These are phyloP conservation scores for Pelobates fuscus DNA, from an alignment of 2,113 vertebrate genomes.

Conservation along the genomic window DNA sequence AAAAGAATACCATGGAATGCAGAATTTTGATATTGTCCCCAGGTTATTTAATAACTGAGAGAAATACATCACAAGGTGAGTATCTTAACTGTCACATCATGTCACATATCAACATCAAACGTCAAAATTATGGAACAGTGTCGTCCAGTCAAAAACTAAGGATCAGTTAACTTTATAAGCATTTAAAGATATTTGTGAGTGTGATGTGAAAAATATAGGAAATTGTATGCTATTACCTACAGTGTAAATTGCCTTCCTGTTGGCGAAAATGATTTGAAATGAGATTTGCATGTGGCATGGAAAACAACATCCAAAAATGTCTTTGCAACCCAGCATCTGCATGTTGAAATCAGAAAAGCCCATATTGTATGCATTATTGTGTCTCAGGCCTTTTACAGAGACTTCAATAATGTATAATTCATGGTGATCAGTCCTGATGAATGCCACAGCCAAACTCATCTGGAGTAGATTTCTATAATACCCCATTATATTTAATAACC, in stretches of 20 bases:
- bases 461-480: background rate
- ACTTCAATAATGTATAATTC: background rate
- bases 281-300: background rate
- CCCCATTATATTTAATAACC: conserved; percentile 5
- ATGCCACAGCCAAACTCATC: background rate
- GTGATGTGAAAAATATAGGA: too few species aligned
- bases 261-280: background rate
- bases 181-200: too few species aligned
- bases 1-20: too few species aligned
- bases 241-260: background rate
- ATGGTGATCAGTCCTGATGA: background rate
- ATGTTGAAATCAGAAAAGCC: background rate
- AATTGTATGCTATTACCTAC: background rate
- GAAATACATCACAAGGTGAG: too few species aligned
- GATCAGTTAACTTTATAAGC: too few species aligned
- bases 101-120: too few species aligned
- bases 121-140: too few species aligned
- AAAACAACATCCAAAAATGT: background rate
- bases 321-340: background rate
- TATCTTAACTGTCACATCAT: too few species aligned
- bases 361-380: background rate
- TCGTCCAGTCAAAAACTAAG: too few species aligned
- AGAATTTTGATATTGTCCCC: too few species aligned
- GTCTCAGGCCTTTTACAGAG: background rate
- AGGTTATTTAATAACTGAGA: too few species aligned